These are phyloP conservation scores for Pterocles burchelli DNA, from an alignment of 2,113 vertebrate genomes.

Conservation along the genomic window DNA sequence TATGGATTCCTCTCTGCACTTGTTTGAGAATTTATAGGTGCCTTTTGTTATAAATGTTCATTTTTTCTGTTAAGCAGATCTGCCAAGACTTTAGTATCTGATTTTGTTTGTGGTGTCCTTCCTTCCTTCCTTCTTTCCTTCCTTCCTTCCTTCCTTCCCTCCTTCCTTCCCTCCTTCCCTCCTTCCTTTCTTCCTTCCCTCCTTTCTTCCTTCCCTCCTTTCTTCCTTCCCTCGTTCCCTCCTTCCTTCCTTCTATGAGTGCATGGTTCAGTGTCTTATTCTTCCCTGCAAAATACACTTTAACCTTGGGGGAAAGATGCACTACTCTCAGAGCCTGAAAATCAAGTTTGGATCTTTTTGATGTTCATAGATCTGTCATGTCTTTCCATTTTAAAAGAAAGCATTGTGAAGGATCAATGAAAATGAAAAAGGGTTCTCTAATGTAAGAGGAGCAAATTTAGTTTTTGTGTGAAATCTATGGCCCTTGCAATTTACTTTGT, in stretches of 20 bases:
- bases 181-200: no score
- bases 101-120: no score
- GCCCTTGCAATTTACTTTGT: not conserved
- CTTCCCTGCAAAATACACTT: not conserved
- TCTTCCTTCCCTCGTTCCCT: no score
- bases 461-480: not conserved
- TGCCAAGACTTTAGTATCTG: not conserved
- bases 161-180: no score
- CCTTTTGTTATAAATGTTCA: not conserved
- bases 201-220: no score
- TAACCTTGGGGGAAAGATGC: not conserved
- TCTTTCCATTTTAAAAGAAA: slow-evolving; percentile 1
- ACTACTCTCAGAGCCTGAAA: not conserved
- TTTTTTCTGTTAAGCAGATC: not conserved
- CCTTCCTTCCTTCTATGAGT: not conserved
- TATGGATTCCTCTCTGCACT: not conserved
- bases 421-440: not conserved
- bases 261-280: not conserved
- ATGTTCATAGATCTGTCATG: not conserved
- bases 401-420: not conserved
- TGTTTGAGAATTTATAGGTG: not conserved
- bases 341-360: slow-evolving; percentile 1
- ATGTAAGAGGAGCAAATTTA: not conserved
- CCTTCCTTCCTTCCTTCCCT: no score
- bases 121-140: no score